These are phyloP conservation scores for Mamestra brassicae DNA, from an alignment of 2,888 invertebrate species.

Conservation along the genomic window DNA sequence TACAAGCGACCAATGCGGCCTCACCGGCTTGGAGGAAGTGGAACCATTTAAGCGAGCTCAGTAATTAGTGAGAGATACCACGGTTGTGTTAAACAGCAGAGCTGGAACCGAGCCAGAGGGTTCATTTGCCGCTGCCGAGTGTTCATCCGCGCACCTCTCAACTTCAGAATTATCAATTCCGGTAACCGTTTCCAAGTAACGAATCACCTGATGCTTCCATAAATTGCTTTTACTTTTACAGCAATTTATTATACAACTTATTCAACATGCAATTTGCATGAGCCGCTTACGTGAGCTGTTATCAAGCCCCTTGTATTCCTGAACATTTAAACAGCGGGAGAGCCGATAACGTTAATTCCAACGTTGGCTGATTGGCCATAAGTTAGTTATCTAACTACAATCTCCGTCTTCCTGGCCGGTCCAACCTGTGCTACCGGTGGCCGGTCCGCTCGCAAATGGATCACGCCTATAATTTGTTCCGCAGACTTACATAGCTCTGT, in stretches of 20 bases:
- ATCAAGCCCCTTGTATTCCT: conserved; percentile 52
- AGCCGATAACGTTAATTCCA: conserved; percentile 66
- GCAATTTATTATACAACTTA: conserved; percentile 49
- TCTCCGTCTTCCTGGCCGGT: conserved; percentile 65
- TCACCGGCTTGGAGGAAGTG: conserved; percentile 59
- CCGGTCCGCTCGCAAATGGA: conserved; percentile 66
- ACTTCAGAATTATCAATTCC: conserved; percentile 37
- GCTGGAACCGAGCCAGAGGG: conserved; percentile 69
- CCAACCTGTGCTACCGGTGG: conserved; percentile 68
- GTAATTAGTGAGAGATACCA: conserved; percentile 61
- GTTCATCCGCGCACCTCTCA: conserved; percentile 48
- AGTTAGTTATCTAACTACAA: conserved; percentile 69
- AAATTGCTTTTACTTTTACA: conserved; percentile 58
- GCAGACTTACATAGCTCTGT: conserved; percentile 64
- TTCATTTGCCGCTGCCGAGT: conserved; percentile 63
- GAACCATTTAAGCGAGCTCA: conserved; percentile 56
- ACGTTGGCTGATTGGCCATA: conserved; percentile 56
- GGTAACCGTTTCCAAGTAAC: conserved; percentile 36
- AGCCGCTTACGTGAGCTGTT: conserved; percentile 48
- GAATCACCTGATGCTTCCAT: conserved; percentile 40
- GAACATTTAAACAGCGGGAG: conserved; percentile 51
- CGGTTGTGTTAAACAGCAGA: conserved; percentile 49
- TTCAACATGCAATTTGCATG: conserved; percentile 59
- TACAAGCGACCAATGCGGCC: conserved; percentile 62
- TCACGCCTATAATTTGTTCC: conserved; percentile 73